Percentiles rank a stretch among this genome's conserved stretches.
These are phyloP conservation scores for Mycetomoellerius zeteki DNA, from an alignment of 1,140 invertebrate species.

Conservation along the genomic window DNA sequence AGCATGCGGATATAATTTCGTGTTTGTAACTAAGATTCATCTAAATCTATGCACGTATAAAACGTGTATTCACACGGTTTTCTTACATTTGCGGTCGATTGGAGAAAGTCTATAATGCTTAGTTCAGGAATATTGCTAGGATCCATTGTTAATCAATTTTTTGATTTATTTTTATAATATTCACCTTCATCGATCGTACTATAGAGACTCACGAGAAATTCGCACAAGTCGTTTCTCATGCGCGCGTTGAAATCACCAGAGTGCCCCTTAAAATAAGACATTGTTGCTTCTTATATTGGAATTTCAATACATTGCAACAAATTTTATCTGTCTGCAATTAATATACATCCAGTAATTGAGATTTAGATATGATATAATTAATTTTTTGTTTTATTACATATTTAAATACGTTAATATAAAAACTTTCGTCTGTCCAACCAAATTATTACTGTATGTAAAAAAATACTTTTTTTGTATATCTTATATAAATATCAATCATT, in stretches of 20 bases:
- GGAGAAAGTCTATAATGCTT: slow-evolving; percentile 43
- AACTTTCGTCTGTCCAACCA: not conserved
- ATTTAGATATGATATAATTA: not conserved
- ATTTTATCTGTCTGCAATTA: not conserved
- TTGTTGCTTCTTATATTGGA: slow-evolving; percentile 19
- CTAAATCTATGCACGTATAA: slow-evolving; percentile 20
- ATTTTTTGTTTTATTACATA: not conserved
- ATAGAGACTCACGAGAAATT: slow-evolving; percentile 14
- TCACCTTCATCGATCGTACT: not conserved
- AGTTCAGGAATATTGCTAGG: not conserved
- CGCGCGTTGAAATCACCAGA: slow-evolving; percentile 53
- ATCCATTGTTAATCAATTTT: slow-evolving; percentile 47
- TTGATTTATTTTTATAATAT: not conserved
- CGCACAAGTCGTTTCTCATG: slow-evolving; percentile 25
- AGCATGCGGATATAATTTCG: slow-evolving; percentile 41
- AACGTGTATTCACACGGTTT: not conserved
- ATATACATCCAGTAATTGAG: not conserved
- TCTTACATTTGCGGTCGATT: slow-evolving; percentile 21
- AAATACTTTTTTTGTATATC: not conserved
- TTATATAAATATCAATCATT: not conserved
- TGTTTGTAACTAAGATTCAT: slow-evolving; percentile 13
- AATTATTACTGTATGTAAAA: not conserved
- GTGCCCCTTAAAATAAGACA: slow-evolving; percentile 8
- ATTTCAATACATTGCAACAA: not conserved
- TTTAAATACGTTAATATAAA: not conserved